phyloP scores from a whole-genome alignment of 2,797 vertebrate genomes.

The Crocidura indochinensis region DNA sequence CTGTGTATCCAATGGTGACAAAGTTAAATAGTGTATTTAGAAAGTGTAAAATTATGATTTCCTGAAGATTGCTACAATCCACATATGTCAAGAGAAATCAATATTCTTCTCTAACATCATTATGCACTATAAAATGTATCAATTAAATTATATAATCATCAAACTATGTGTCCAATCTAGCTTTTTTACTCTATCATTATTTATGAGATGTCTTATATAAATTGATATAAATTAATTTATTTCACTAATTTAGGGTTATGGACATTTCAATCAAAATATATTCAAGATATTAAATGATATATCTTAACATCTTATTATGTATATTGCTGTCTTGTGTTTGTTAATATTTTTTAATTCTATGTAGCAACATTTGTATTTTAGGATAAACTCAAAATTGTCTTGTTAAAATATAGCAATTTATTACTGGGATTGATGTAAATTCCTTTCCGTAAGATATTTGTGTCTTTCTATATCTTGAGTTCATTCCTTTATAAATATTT shows the following conservation, averaged over 20 bases:
- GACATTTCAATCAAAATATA: not conserved
- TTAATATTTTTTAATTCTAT: not conserved
- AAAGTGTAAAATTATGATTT: not conserved
- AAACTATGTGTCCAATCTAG: not conserved
- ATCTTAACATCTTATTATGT: not conserved
- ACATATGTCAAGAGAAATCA: not conserved
- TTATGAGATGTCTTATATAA: no score
- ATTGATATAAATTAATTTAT: no score
- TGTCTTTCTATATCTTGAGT: not conserved
- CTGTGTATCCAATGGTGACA: no score
- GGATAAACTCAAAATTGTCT: not conserved
- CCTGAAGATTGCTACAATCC: not conserved
- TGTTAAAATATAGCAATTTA: not conserved
- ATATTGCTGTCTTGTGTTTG: not conserved
- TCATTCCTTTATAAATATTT: not conserved
- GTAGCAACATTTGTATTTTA: not conserved
- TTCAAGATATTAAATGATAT: not conserved
- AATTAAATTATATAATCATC: not conserved
- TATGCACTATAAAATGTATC: no score
- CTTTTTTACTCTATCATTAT: not conserved
- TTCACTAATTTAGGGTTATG: no score
- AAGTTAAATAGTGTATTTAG: no score
- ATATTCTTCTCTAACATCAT: not conserved
- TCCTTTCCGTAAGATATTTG: not conserved
- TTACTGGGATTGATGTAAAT: not conserved